A percentile compares a stretch with the other conserved stretches of the same genome.
Evolutionary conservation across 2,888 invertebrate genomes (phyloP).

Genomic region (Scaptomyza caliginosa): DNA sequence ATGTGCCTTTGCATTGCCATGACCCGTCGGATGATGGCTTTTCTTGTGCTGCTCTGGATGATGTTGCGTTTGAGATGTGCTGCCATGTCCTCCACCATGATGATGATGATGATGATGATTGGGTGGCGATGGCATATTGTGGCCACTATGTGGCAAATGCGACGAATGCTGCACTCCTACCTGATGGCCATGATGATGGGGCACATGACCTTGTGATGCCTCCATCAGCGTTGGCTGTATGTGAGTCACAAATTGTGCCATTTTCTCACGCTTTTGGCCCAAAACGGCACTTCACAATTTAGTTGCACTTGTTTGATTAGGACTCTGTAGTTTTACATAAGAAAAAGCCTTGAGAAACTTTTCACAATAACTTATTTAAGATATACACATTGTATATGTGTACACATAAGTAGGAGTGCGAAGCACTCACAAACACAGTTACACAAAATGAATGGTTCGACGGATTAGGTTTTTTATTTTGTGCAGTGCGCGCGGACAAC

Average conservation of each 20-base stretch:
- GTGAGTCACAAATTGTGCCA: constrained; percentile 87
- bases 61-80: constrained; percentile 37
- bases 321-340: constrained; percentile 31
- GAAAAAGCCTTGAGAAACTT: constrained; percentile 49
- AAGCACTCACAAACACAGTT: constrained; percentile 27
- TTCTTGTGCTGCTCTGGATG: constrained; percentile 45
- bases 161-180: constrained; percentile 83
- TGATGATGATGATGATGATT: constrained; percentile 81
- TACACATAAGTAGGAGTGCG: constrained; percentile 56
- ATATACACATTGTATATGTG: constrained; percentile 39
- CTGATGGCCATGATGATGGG: constrained; percentile 85
- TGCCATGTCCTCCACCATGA: constrained; percentile 49
- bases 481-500: constrained; percentile 75
- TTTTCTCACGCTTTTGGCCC: constrained; percentile 56
- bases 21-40: constrained; percentile 58
- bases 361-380: constrained; percentile 36
- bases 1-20: constrained; percentile 62
- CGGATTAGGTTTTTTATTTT: constrained; percentile 27
- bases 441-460: constrained; percentile 35
- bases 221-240: constrained; percentile 86
- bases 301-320: constrained; percentile 35
- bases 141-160: constrained; percentile 84
- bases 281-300: constrained; percentile 22
- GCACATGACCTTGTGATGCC: constrained; percentile 86
- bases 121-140: constrained; percentile 84